Percentiles rank a stretch among this genome's conserved stretches.
These are phyloP conservation scores for Chorisops tibialis DNA, from an alignment of 2,888 invertebrate genomes.

Conservation along the genomic window DNA sequence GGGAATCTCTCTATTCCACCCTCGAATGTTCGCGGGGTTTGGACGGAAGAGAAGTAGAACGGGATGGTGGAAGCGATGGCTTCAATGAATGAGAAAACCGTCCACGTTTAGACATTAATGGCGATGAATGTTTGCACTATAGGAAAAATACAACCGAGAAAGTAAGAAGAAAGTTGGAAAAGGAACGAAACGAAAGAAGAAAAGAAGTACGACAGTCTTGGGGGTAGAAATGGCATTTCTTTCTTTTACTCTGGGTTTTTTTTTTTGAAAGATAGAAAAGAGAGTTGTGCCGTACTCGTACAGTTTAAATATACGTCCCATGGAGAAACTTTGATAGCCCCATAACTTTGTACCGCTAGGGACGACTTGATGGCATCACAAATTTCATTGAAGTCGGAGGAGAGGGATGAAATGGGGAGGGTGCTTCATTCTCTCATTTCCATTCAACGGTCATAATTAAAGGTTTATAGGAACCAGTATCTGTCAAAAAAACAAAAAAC, in stretches of 20 bases:
- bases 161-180: slow-evolving; percentile 18
- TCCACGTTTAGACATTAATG: slow-evolving; percentile 34
- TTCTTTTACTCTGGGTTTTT: too few species aligned
- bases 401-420: too few species aligned
- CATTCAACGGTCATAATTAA: slow-evolving; percentile 25
- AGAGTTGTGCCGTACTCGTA: slow-evolving; percentile 24
- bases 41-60: too few species aligned
- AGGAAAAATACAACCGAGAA: slow-evolving; percentile 24
- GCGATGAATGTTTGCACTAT: slow-evolving; percentile 34
- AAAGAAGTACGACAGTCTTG: slow-evolving; percentile 33
- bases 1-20: slow-evolving; percentile 16
- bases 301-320: slow-evolving; percentile 33
- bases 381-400: slow-evolving; percentile 23
- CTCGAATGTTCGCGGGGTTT: too few species aligned
- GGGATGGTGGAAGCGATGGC: slow-evolving; percentile 22
- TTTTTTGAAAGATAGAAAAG: slow-evolving; percentile 22
- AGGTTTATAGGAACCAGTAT: slow-evolving; percentile 2
- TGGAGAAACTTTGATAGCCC: slow-evolving; percentile 33
- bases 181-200: slow-evolving; percentile 26
- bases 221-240: slow-evolving; percentile 30
- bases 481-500: too few species aligned
- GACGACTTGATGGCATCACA: slow-evolving; percentile 32
- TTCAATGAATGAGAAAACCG: slow-evolving; percentile 34
- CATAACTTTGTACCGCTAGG: slow-evolving; percentile 28
- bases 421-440: slow-evolving; percentile 15